Evolutionary conservation across 1,140 invertebrate species (phyloP).

Genomic region (Drosophila sulfurigaster): DNA sequence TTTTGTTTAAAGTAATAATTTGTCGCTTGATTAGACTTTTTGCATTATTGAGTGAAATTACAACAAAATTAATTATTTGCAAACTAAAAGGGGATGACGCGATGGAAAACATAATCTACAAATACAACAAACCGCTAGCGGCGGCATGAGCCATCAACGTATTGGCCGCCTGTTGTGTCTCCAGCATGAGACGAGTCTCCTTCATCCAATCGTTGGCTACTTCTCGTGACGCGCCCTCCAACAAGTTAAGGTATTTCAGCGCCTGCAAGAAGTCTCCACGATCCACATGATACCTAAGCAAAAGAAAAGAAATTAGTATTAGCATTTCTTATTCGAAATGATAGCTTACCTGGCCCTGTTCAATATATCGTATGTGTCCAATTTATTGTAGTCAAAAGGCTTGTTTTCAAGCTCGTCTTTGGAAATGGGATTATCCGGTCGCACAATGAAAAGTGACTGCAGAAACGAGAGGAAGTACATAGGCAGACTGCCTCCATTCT

Average conservation of each 20-base stretch:
- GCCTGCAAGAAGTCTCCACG: slow-evolving; percentile 93
- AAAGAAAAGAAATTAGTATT: neutral
- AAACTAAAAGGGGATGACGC: slow-evolving; percentile 40
- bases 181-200: slow-evolving; percentile 93
- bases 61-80: slow-evolving; percentile 51
- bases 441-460: slow-evolving; percentile 90
- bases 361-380: slow-evolving; percentile 95
- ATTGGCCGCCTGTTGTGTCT: slow-evolving; percentile 95
- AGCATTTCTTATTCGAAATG: neutral
- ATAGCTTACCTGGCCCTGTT: slow-evolving; percentile 89
- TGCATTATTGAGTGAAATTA: slow-evolving; percentile 39
- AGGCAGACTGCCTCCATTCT: slow-evolving; percentile 91
- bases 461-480: slow-evolving; percentile 95
- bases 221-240: slow-evolving; percentile 93
- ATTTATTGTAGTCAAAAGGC: slow-evolving; percentile 88
- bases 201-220: slow-evolving; percentile 95
- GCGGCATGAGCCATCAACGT: slow-evolving; percentile 94
- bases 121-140: slow-evolving; percentile 89
- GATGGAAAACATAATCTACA: slow-evolving; percentile 85
- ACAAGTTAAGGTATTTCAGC: slow-evolving; percentile 94
- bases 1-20: slow-evolving; percentile 44
- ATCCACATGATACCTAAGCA: slow-evolving; percentile 92
- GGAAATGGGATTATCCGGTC: slow-evolving; percentile 88
- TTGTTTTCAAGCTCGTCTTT: slow-evolving; percentile 89
- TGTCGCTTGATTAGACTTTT: slow-evolving; percentile 15